Evolutionary conservation across 2,888 invertebrate species (phyloP).

Genomic region (Xanthia togata): DNA sequence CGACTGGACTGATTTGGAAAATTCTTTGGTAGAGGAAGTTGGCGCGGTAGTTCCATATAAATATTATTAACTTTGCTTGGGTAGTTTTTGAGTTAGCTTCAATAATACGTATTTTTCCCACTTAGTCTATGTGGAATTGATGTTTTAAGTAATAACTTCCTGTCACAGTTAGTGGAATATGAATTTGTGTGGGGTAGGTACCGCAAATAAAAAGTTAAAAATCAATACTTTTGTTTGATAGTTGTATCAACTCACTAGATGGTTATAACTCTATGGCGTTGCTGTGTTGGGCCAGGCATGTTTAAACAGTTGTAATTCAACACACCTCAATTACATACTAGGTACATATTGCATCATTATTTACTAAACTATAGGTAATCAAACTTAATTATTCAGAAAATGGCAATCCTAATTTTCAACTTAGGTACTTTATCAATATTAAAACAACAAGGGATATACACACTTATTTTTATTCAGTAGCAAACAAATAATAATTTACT

Average conservation of each 20-base stretch:
- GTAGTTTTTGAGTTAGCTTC: no score
- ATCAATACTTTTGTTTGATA: no score
- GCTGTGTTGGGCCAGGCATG: not conserved
- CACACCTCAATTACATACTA: not conserved
- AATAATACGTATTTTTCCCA: no score
- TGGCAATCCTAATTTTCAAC: not conserved
- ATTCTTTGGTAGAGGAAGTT: no score
- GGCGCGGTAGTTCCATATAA: no score
- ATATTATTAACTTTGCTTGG: no score
- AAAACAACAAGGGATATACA: not conserved
- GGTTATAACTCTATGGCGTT: not conserved
- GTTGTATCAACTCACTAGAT: not conserved
- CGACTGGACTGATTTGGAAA: no score
- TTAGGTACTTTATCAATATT: not conserved
- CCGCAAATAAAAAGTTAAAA: no score
- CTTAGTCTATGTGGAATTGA: no score
- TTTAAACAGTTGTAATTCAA: conserved; percentile 3
- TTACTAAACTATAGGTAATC: not conserved
- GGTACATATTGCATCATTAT: conserved; percentile 1
- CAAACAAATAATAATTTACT: conserved; percentile 29
- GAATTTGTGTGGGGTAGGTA: no score
- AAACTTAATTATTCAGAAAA: not conserved
- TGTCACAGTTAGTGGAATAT: no score
- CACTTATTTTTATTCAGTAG: conserved; percentile 7
- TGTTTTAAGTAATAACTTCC: no score